Evolutionary conservation across 2,888 invertebrate species (phyloP).

Genomic region (Balanococcus diminutus): DNA sequence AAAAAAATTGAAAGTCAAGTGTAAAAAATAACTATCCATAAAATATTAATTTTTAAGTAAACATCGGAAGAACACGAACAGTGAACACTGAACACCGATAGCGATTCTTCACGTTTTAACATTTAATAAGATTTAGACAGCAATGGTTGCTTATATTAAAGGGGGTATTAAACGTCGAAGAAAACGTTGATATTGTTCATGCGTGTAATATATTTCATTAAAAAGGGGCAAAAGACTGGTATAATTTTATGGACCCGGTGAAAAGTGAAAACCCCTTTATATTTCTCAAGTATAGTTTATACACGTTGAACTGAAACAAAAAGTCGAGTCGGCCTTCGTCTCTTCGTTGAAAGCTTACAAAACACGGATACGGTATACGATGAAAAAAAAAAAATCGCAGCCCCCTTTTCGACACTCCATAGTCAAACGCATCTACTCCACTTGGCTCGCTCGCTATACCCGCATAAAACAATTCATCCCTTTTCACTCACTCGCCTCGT

Average conservation of each 20-base stretch:
- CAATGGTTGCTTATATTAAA: neutral
- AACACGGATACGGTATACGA: neutral
- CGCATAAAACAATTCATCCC: neutral
- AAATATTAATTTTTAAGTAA: neutral
- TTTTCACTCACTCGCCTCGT: neutral
- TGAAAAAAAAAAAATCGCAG: neutral
- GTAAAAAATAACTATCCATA: neutral
- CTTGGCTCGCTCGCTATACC: neutral
- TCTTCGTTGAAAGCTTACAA: neutral
- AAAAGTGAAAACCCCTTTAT: neutral
- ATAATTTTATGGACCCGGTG: neutral
- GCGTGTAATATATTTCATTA: constrained; percentile 25
- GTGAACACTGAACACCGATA: neutral
- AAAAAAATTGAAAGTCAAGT: neutral
- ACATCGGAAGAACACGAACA: neutral
- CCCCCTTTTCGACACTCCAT: neutral
- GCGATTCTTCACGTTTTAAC: neutral
- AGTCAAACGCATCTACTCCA: neutral
- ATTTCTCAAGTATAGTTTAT: constrained; percentile 6
- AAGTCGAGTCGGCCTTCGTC: neutral
- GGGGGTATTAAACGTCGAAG: neutral
- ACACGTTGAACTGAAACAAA: neutral
- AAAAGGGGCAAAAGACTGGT: neutral
- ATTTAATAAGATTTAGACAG: constrained; percentile 6
- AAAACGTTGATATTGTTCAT: constrained; percentile 21